Evolutionary conservation across 2,113 vertebrate genomes (phyloP).

Genomic region (Todiramphus chloris): DNA sequence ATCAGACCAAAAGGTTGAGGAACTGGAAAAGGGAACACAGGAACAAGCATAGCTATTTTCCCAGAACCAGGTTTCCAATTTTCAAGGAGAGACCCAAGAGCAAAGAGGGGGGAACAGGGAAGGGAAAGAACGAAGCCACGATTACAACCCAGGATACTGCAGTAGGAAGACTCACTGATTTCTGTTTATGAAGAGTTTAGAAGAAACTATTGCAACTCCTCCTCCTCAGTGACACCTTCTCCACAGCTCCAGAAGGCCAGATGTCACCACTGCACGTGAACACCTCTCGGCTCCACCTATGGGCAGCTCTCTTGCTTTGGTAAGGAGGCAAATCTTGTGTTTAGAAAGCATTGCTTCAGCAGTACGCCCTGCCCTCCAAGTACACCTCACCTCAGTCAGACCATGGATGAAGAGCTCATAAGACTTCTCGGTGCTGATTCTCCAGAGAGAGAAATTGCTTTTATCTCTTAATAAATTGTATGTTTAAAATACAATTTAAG

Average conservation of each 20-base stretch:
- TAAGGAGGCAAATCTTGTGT: background rate
- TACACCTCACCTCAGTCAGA: background rate
- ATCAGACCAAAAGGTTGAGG: background rate
- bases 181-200: background rate
- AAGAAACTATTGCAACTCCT: background rate
- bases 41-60: background rate
- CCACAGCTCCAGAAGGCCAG: background rate
- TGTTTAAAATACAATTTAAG: background rate
- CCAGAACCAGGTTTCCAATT: background rate
- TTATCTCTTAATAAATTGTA: background rate
- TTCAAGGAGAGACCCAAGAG: accelerated
- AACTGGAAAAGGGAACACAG: background rate
- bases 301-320: background rate
- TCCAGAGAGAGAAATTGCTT: background rate
- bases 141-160: background rate
- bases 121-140: background rate
- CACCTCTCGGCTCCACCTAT: background rate
- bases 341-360: background rate
- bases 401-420: accelerated
- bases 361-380: background rate
- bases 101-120: background rate
- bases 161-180: background rate
- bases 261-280: accelerated
- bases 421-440: background rate
- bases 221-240: background rate